A percentile compares a stretch with the other conserved stretches of the same genome.
phyloP scores from a whole-genome alignment of 2,888 invertebrate genomes.

The Acronicta psi region DNA sequence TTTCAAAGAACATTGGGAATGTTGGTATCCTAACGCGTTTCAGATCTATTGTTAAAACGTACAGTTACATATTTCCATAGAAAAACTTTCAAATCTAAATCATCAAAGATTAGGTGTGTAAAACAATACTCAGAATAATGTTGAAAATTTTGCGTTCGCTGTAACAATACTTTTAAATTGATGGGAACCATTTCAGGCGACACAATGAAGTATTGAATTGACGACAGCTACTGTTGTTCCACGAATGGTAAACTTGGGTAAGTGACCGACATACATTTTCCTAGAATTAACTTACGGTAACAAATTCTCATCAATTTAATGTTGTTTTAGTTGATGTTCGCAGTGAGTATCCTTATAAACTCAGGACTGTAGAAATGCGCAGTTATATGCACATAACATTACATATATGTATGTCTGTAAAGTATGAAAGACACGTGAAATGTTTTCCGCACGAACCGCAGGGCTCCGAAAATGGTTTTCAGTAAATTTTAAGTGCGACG shows the following conservation, averaged over 20 bases:
- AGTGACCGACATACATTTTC: conserved; percentile 18
- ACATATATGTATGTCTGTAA: conserved; percentile 61
- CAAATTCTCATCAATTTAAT: conserved; percentile 11
- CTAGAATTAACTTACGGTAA: conserved; percentile 17
- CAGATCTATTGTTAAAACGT: not conserved
- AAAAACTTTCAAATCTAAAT: too few species aligned
- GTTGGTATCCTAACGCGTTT: not conserved
- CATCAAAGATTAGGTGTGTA: too few species aligned
- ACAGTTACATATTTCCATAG: too few species aligned
- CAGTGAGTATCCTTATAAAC: conserved; percentile 6
- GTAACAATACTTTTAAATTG: conserved; percentile 31
- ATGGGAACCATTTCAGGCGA: conserved; percentile 37
- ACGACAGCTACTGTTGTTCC: conserved; percentile 32
- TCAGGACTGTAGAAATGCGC: conserved; percentile 4
- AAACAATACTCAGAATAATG: conserved; percentile 12
- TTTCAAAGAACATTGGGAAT: not conserved
- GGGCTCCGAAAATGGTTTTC: conserved; percentile 77
- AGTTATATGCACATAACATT: conserved; percentile 45
- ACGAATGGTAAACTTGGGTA: conserved; percentile 38
- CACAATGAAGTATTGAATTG: conserved; percentile 52
- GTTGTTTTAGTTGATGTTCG: not conserved
- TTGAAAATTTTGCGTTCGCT: conserved; percentile 22
- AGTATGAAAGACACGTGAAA: conserved; percentile 71
- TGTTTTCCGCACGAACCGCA: conserved; percentile 73
- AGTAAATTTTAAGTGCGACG: conserved; percentile 73